Base-by-base conservation (phyloP, 2,797 vertebrate species). In the Presbytis comata region DNA sequence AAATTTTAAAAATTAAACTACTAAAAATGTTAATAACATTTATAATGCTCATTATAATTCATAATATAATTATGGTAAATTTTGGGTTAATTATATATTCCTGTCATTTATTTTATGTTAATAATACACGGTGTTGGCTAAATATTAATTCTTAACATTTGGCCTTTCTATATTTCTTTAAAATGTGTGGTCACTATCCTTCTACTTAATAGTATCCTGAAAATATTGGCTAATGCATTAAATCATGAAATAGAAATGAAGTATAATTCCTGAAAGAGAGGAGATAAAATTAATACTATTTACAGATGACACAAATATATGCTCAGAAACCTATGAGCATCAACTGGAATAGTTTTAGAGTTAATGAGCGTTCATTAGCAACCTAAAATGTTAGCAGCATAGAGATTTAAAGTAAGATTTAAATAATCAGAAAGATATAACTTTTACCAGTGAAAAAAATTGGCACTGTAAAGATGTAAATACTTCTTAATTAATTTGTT, bases 131-230 rank as follows among this genome's bases (percentile, higher is more conserved):
- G 11, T 61, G 93, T 97, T 46, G 48, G 28, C 8, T 82, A n/a
- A 91, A 82, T 74, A 89, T 21, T 84, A 76, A 59, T 87, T 94
- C 88, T 87, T 89, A 84, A 87, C 72, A 90, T n/a, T 64, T 89
- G n/a, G 33, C 8, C 55, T 93, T 83, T 41, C 11, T 8, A 12
- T 80, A 67, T 74, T 83, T 19, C 4, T 89, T 50, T 8, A 44
- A 75, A 95, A 30, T 64, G 4, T 80, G 1, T 81, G 81, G 53
- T 22, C 24, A 48, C 16, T 57, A 26, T 46, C 21, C 41, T 4
- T 85, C 5, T 91, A 48, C 36, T 87, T 78, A 80, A 85, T 6
- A 39, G 41, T n/a, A 22, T 36, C 87, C 53, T 86, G 26, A 84
- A 91, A 78, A 61, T 93, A 81, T 48, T 33, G 57, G n/a, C 24